phyloP scores from a whole-genome alignment of 2,888 invertebrate genomes.

The Amphipyra berbera region DNA sequence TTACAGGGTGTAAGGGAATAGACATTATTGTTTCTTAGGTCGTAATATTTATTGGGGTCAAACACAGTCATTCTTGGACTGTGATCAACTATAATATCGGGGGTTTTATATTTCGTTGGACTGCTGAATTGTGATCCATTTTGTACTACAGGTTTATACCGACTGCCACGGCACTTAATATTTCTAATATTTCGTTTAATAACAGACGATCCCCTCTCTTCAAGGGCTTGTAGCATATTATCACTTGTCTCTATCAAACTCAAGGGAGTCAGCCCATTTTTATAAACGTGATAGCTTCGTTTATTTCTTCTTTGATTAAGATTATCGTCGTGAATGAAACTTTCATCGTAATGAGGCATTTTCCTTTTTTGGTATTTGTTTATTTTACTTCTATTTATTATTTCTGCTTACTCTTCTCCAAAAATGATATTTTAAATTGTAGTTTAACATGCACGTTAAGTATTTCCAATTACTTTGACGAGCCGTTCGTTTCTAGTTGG shows the following conservation, averaged over 20 bases:
- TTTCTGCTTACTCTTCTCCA: not conserved
- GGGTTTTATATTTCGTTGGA: constrained; percentile 71
- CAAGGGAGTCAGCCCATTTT: constrained; percentile 80
- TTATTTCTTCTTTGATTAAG: constrained; percentile 86
- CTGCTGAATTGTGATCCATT: constrained; percentile 58
- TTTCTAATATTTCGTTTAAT: constrained; percentile 84
- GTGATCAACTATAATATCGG: constrained; percentile 81
- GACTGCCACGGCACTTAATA: constrained; percentile 80
- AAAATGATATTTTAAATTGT: constrained; percentile 8
- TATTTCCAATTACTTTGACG: constrained; percentile 41
- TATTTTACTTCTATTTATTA: constrained; percentile 3
- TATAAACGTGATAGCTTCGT: constrained; percentile 87
- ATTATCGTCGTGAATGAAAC: constrained; percentile 86
- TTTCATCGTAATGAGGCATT: constrained; percentile 89
- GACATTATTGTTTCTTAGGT: constrained; percentile 82
- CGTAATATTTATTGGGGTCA: constrained; percentile 79
- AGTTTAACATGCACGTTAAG: not conserved
- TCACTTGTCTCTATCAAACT: constrained; percentile 76
- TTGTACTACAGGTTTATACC: constrained; percentile 70
- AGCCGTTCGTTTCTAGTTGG: constrained; percentile 55
- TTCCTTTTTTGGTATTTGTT: constrained; percentile 47
- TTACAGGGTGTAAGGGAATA: constrained; percentile 79
- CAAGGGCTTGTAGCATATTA: constrained; percentile 78
- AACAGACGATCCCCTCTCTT: constrained; percentile 81
- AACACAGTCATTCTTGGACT: constrained; percentile 81